Evolutionary conservation across 1,140 invertebrate species (phyloP).

Genomic region (Calliopsis andreniformis): DNA sequence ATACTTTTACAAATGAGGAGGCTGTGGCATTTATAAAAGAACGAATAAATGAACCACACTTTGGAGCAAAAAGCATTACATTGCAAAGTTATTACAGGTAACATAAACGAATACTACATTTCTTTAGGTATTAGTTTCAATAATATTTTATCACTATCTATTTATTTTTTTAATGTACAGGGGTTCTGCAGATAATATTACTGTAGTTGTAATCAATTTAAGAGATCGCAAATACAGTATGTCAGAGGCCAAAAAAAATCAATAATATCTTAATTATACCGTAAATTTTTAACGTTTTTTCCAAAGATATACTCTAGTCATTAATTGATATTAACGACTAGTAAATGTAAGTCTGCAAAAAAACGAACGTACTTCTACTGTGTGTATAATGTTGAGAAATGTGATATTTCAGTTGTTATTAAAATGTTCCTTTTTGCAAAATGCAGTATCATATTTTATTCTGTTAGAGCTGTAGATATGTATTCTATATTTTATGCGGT

Average conservation of each 20-base stretch:
- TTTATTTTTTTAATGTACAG: constrained; percentile 71
- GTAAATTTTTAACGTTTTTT: constrained; percentile 22
- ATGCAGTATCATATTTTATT: not conserved
- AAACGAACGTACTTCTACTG: constrained; percentile 2
- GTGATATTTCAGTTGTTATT: constrained; percentile 13
- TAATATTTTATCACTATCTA: constrained; percentile 23
- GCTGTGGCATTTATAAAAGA: constrained; percentile 93
- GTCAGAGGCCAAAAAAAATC: constrained; percentile 59
- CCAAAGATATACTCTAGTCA: constrained; percentile 56
- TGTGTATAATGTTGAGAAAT: constrained; percentile 13
- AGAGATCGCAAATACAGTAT: constrained; percentile 82
- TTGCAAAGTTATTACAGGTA: constrained; percentile 92
- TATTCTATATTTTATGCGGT: not conserved
- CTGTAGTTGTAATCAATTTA: constrained; percentile 95
- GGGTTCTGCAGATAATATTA: constrained; percentile 97
- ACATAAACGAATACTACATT: constrained; percentile 2
- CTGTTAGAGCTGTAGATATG: not conserved
- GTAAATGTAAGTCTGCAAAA: constrained; percentile 13
- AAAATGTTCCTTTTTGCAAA: constrained; percentile 6
- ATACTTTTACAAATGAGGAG: constrained; percentile 96
- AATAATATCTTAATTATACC: constrained; percentile 39
- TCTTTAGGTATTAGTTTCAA: constrained; percentile 8
- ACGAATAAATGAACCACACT: constrained; percentile 91
- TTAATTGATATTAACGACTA: constrained; percentile 30
- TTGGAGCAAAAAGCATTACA: constrained; percentile 94